phyloP scores from a whole-genome alignment of 2,888 invertebrate species.

The Lasiommata megera region DNA sequence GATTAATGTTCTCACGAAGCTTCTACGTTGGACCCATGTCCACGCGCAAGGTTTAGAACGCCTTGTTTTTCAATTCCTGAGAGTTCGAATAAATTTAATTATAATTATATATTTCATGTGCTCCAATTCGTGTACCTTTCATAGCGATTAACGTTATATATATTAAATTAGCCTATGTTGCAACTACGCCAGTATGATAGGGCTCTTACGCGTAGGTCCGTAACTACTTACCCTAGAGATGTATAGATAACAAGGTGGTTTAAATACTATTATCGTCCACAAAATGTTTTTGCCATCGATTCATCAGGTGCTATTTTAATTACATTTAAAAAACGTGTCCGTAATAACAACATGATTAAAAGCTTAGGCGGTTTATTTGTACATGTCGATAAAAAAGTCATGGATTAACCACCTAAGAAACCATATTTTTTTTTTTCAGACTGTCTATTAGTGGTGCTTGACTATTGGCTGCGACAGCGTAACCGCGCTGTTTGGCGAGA shows the following conservation, averaged over 20 bases:
- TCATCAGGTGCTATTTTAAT: slow-evolving; percentile 42
- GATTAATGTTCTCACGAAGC: too few species aligned
- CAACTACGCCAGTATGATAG: slow-evolving; percentile 10
- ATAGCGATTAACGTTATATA: slow-evolving; percentile 2
- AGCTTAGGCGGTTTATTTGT: slow-evolving; percentile 3
- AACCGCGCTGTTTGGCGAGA: too few species aligned
- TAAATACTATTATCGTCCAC: slow-evolving; percentile 31
- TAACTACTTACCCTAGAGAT: slow-evolving; percentile 30
- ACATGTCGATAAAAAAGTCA: not conserved
- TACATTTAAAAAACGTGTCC: slow-evolving; percentile 30
- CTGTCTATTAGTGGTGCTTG: too few species aligned
- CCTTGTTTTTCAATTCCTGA: too few species aligned
- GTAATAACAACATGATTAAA: slow-evolving; percentile 28
- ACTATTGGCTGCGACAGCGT: too few species aligned
- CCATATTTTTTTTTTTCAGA: too few species aligned
- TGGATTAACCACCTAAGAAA: too few species aligned
- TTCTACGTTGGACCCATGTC: too few species aligned
- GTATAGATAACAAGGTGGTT: slow-evolving; percentile 32
- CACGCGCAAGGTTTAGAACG: too few species aligned
- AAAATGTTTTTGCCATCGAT: slow-evolving; percentile 32
- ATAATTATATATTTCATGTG: too few species aligned
- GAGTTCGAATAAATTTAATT: too few species aligned
- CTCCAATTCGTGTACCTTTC: too few species aligned
- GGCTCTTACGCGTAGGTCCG: not conserved
- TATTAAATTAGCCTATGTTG: slow-evolving; percentile 27